phyloP scores from a whole-genome alignment of 2,113 vertebrate species.

The Larimichthys crocea region DNA sequence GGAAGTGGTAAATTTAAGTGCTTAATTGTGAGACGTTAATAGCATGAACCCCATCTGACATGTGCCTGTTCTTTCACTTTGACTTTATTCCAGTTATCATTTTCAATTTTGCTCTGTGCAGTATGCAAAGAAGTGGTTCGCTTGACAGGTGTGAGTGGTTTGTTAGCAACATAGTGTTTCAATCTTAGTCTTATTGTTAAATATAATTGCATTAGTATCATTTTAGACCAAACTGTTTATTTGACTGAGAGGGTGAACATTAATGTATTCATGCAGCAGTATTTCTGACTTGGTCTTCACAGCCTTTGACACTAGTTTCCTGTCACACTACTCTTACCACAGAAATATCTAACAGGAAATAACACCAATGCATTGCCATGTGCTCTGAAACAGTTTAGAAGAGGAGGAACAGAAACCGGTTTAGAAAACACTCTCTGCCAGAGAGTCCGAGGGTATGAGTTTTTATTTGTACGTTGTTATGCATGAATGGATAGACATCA shows the following conservation, averaged over 20 bases:
- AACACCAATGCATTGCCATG: background rate
- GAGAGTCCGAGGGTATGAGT: background rate
- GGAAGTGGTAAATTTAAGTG: background rate
- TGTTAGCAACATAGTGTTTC: constrained; percentile 1
- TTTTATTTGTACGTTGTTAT: background rate
- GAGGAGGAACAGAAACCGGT: constrained; percentile 60
- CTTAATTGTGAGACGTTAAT: background rate
- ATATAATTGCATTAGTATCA: background rate
- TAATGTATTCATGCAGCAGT: background rate
- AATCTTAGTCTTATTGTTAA: background rate
- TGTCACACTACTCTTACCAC: constrained; percentile 23
- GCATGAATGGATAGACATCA: background rate
- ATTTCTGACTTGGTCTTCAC: background rate
- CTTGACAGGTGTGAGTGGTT: background rate
- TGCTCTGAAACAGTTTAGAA: background rate
- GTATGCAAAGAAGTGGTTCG: background rate
- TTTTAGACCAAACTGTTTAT: background rate
- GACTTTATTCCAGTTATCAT: no score
- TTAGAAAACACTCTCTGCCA: background rate
- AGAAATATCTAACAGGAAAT: constrained; percentile 53
- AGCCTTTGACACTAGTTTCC: constrained; percentile 14
- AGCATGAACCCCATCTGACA: background rate
- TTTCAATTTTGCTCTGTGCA: background rate
- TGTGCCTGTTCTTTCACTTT: background rate
- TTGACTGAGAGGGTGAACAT: background rate